These are phyloP conservation scores for Dicyrtoma fusca DNA, from an alignment of 2,888 invertebrate genomes.

Conservation along the genomic window DNA sequence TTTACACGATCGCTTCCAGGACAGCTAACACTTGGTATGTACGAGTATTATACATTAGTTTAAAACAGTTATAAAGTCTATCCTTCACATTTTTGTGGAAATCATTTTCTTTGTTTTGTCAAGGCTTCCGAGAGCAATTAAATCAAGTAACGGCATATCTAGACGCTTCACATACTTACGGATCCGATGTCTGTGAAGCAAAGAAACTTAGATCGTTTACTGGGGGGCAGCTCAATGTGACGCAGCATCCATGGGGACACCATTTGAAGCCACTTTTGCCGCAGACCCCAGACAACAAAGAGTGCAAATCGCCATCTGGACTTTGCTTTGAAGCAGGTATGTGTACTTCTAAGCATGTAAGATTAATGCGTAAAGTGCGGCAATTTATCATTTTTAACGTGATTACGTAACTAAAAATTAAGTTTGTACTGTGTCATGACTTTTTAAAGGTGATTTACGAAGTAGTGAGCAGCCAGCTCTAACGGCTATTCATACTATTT, in stretches of 20 bases:
- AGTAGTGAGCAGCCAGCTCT: conserved; percentile 90
- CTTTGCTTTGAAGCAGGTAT: conserved; percentile 59
- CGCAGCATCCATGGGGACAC: conserved; percentile 58
- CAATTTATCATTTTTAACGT: too few species aligned
- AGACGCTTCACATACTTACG: conserved; percentile 62
- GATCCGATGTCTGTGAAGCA: conserved; percentile 62
- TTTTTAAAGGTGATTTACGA: conserved; percentile 72
- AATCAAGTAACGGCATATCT: conserved; percentile 63
- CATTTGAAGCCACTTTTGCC: conserved; percentile 61
- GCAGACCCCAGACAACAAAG: conserved; percentile 60
- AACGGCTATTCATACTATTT: conserved; percentile 84
- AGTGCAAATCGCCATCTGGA: conserved; percentile 61
- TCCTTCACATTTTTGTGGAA: background rate
- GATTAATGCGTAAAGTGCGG: too few species aligned
- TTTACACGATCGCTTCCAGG: conserved; percentile 64
- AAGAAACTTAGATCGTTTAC: conserved; percentile 60
- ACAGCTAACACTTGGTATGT: conserved; percentile 62
- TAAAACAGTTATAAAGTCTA: background rate
- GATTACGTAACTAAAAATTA: too few species aligned
- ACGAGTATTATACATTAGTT: background rate
- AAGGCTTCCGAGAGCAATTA: conserved; percentile 63
- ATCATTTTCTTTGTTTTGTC: conserved; percentile 18
- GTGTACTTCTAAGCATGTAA: background rate
- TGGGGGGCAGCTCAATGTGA: conserved; percentile 60
- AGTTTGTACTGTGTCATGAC: too few species aligned